Evolutionary conservation across 2,797 vertebrate genomes (phyloP).

Genomic region (Acanthornis magna): DNA sequence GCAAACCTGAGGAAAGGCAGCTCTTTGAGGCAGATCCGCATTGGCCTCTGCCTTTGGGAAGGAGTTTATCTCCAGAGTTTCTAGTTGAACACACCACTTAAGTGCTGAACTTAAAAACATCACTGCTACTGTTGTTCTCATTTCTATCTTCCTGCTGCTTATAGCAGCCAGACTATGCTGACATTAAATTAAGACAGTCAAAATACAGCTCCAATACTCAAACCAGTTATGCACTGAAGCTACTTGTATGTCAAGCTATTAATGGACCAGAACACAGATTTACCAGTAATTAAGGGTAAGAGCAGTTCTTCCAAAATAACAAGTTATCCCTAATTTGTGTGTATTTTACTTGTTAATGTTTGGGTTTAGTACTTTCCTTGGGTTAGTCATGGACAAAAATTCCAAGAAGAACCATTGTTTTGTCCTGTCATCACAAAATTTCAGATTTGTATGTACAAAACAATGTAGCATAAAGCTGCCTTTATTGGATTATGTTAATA

Average conservation of each 20-base stretch:
- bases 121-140: neutral
- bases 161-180: neutral
- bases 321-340: neutral
- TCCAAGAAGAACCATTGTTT: neutral
- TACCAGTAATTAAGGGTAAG: neutral
- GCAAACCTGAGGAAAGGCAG: neutral
- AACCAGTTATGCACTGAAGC: neutral
- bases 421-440: neutral
- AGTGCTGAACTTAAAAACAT: neutral
- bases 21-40: neutral
- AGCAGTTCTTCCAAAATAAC: neutral
- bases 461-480: neutral
- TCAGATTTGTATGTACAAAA: neutral
- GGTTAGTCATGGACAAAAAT: neutral
- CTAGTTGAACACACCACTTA: neutral
- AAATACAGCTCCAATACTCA: neutral
- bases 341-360: neutral
- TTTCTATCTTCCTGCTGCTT: neutral
- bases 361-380: neutral
- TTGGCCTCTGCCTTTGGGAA: neutral
- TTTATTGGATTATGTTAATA: neutral
- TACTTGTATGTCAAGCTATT: neutral
- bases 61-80: neutral
- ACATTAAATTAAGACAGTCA: neutral
- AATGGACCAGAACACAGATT: neutral